A percentile compares a stretch with the other conserved stretches of the same genome.
These are phyloP conservation scores for Aelia acuminata DNA, from an alignment of 2,888 invertebrate genomes.

Conservation along the genomic window DNA sequence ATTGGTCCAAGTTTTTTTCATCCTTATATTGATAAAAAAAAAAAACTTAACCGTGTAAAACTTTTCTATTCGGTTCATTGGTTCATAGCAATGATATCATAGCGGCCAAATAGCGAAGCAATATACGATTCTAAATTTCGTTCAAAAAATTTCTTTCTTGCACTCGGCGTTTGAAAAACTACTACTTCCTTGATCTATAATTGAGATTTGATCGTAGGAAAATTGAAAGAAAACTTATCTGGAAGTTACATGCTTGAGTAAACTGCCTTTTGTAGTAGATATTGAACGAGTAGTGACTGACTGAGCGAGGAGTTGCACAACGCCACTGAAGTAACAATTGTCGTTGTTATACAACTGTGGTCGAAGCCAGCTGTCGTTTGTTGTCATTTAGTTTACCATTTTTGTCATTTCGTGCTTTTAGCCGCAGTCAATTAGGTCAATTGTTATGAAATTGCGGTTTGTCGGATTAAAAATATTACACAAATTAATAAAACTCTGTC, in stretches of 20 bases:
- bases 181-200: background rate
- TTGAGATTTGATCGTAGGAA: background rate
- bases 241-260: constrained; percentile 8
- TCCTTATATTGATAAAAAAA: too few species aligned
- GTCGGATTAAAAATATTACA: background rate
- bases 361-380: background rate
- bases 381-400: constrained; percentile 21
- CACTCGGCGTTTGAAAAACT: background rate
- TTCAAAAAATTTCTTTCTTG: too few species aligned
- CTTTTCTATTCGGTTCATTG: too few species aligned
- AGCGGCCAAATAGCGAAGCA: too few species aligned
- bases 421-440: background rate
- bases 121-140: too few species aligned
- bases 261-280: constrained; percentile 5
- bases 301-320: background rate
- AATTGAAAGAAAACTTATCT: background rate
- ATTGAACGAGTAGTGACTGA: background rate
- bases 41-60: too few species aligned
- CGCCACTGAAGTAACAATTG: background rate
- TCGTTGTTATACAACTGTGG: background rate
- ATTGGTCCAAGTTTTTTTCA: too few species aligned
- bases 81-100: too few species aligned
- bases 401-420: background rate
- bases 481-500: background rate
- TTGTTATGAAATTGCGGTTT: background rate